Evolutionary conservation across 1,140 invertebrate species (phyloP), one percentile per base, ranked within the genome.

Genomic region (Drosophila micromelanica): DNA sequence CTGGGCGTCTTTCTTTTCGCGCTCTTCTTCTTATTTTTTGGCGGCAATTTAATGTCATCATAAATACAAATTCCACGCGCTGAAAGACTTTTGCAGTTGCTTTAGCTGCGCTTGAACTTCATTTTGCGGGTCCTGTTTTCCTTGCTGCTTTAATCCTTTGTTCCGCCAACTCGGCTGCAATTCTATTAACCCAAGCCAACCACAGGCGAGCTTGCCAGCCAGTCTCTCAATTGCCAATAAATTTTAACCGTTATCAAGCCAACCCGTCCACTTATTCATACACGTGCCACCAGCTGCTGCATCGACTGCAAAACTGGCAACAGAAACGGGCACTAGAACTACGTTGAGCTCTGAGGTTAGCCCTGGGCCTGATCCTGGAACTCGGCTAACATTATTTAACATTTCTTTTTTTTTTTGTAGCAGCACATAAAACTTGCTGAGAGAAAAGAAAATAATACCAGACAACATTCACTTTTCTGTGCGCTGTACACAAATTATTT

Each of bases 11-110:
- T 43, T 65, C 51, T 54, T 27, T 55, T 32, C n/a, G n/a, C n/a
- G 48, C 13, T 13, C 11, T 49, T 63, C n/a, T 11, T 48, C 27
- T 23, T 46, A 60, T 70, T 65, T 70, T 65, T 84, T 57, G 69
- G 79, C 72, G 84, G 84, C 76, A 64, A 82, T 87, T 89, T 87
- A 84, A 76, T 87, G 84, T 82, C 84, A 68, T 87, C 76, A 89
- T 89, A 89, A 87, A 87, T 89, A 84, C 84, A 89, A 87, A 89
- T 87, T 89, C 76, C 75, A 70, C 63, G 64, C 59, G 45, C 72
- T 65, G 77, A 86, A 76, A 76, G 84, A 63, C 59, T 85, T 75
- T 70, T 49, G 43, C 67, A 61, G 57, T 48, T 55, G 7, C 35
- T 59, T 67, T 40, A 43, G 49, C 64, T 80, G 68, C 62, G 74